Conservation (phyloP, 1,140 invertebrate genomes). For the Bombus breviceps region DNA sequence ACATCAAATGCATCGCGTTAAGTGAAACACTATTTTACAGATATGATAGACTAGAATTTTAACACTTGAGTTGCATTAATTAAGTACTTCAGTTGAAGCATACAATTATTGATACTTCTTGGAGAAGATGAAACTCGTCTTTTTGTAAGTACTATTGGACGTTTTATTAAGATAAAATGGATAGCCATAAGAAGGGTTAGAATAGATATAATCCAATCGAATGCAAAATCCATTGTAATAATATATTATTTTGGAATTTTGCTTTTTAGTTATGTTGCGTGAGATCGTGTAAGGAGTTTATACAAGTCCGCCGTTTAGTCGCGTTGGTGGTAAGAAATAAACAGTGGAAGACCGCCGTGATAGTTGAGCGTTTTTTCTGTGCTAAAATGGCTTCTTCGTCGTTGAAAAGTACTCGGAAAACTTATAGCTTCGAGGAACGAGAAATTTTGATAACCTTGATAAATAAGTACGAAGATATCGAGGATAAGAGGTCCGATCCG, state of each 20-base stretch:
- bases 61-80: background rate
- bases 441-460: slow-evolving; percentile 70
- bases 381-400: slow-evolving; percentile 69
- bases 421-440: slow-evolving; percentile 73
- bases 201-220: background rate
- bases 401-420: slow-evolving; percentile 70
- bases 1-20: background rate
- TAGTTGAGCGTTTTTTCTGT: slow-evolving; percentile 2
- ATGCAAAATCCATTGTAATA: background rate
- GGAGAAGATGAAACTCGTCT: background rate
- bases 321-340: background rate
- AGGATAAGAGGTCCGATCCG: slow-evolving; percentile 64
- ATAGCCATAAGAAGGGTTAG: background rate
- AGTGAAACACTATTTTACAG: background rate
- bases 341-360: slow-evolving; percentile 28
- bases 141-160: background rate
- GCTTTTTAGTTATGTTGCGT: background rate
- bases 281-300: background rate
- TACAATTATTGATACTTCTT: background rate
- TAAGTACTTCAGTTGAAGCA: background rate
- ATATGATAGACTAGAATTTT: background rate
- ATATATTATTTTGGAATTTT: background rate
- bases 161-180: background rate
- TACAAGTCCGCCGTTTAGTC: background rate
- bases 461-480: slow-evolving; percentile 66